Base-by-base conservation (phyloP, 2,888 invertebrate species). In the Nymphalis c-album region DNA sequence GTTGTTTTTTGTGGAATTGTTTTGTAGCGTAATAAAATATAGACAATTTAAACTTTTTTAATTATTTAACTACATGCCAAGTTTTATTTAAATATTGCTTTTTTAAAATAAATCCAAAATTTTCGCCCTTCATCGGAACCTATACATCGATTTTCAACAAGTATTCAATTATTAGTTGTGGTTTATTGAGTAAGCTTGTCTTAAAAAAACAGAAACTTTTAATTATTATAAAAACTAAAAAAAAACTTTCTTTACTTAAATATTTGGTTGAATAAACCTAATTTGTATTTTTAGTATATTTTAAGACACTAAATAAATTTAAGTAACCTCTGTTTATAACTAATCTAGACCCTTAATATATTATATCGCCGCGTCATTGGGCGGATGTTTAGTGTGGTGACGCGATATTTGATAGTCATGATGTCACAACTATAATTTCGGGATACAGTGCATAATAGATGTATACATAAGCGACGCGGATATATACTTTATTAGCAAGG, bases 1-100 rank as follows among this genome's bases (percentile, higher is more conserved):
- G 1, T 61, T 48, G 74, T 73, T 77, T 78, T 78, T 79, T 40
- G 75, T 80, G 70, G 74, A 31, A 18, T 46, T 57, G 17, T 46
- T 8, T 26, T 40, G 13, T 31, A 57, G 40, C 13, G 35, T 57
- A 40, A 40, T 40, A 31, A 40, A 40, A 8, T 40, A 40, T 20
- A 57, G 40, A 40, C n/a, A 57, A 18, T 57, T n/a, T n/a, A n/a
- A n/a, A n/a, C n/a, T n/a, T n/a, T n/a, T n/a, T n/a, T n/a, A n/a
- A n/a, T n/a, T n/a, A n/a, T n/a, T n/a, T n/a, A n/a, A n/a, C n/a
- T n/a, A n/a, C 6, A n/a, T 48, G 40, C 18, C 7, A 7, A n/a
- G 5, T n/a, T 48, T n/a, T 48, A 18, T 48, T n/a, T n/a, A 6
- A 31, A 31, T 31, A 31, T 31, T 31, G 26, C 6, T 31, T 31